Evolutionary conservation across 2,888 invertebrate species (phyloP).

Genomic region (Agrotis ipsilon): DNA sequence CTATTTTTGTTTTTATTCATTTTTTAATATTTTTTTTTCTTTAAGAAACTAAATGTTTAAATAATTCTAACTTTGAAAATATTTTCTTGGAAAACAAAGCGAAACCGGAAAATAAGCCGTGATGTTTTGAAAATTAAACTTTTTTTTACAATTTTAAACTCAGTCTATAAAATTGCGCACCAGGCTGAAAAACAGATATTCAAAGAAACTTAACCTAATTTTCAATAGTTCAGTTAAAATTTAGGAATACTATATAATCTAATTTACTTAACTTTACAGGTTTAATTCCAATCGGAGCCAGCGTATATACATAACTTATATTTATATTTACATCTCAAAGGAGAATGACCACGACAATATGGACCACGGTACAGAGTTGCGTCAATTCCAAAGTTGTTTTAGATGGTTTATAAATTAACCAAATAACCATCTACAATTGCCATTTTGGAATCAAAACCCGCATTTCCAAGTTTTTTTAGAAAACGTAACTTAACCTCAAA

Average conservation of each 20-base stretch:
- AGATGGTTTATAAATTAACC: too few relatives aligned
- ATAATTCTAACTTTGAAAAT: not conserved
- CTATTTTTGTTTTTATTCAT: not conserved
- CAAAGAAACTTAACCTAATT: not conserved
- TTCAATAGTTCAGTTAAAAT: slow-evolving; percentile 22
- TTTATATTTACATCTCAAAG: slow-evolving; percentile 13
- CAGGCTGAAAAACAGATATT: not conserved
- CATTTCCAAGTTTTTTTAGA: too few relatives aligned
- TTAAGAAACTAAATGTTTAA: not conserved
- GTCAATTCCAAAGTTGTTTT: too few relatives aligned
- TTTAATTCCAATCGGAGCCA: too few relatives aligned
- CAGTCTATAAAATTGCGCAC: not conserved
- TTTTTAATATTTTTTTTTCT: not conserved
- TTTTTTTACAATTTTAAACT: too few relatives aligned
- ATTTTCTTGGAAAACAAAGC: not conserved
- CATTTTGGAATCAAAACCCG: too few relatives aligned
- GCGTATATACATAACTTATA: not conserved
- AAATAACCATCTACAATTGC: too few relatives aligned
- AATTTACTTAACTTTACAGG: not conserved
- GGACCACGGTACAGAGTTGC: too few relatives aligned
- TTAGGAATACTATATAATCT: not conserved
- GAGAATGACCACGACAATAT: too few relatives aligned
- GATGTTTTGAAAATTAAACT: not conserved
- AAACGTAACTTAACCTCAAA: too few relatives aligned
- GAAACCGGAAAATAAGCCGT: not conserved